Conservation (phyloP, 2,113 vertebrate genomes). For the Chitala chitala region DNA sequence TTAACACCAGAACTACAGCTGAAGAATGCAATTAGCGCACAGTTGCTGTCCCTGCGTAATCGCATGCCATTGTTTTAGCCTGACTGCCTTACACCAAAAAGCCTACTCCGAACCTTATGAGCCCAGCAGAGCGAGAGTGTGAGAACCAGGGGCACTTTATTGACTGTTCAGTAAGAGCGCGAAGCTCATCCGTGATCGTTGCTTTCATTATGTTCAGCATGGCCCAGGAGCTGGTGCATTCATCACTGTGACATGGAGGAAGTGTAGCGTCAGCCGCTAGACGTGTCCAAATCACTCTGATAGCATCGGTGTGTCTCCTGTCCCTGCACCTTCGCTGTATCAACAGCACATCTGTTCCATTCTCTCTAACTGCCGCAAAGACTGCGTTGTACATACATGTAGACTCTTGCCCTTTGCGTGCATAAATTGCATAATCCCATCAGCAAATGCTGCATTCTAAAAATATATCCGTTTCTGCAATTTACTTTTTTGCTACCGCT, state of each 20-base stretch:
- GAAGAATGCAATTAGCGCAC: no score
- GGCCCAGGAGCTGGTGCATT: not conserved
- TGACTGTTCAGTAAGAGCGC: not conserved
- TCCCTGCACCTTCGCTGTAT: not conserved
- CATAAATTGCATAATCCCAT: no score
- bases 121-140: not conserved
- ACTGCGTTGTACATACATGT: no score
- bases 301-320: no score
- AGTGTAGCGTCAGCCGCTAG: not conserved
- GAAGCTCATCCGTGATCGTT: not conserved
- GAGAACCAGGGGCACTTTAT: not conserved
- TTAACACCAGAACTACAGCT: no score
- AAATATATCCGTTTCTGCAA: no score
- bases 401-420: no score
- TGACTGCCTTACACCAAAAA: not conserved
- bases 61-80: no score
- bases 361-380: not conserved
- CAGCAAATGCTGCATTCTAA: no score
- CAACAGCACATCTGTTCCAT: not conserved
- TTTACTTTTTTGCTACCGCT: no score
- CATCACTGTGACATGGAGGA: not conserved
- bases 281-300: not conserved
- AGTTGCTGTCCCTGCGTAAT: no score
- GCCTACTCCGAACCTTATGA: not conserved
- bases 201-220: not conserved